phyloP scores from a whole-genome alignment of 2,797 vertebrate genomes.

The Carapus acus region DNA sequence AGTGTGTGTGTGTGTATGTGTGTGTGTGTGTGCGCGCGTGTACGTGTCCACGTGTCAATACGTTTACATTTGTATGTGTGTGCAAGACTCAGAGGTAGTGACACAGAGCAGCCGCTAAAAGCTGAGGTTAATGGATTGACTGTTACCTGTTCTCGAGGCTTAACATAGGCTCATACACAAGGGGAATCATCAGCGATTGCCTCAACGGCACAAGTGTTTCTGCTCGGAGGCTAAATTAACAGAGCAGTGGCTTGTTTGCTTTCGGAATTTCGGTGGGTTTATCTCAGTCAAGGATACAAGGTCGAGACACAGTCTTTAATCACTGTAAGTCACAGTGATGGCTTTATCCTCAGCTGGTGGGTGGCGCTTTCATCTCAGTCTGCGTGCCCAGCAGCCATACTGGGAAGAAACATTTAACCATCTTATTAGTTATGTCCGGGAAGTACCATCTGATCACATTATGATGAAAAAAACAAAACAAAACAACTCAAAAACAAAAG shows the following conservation, averaged over 20 bases:
- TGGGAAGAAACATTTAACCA: constrained; percentile 18
- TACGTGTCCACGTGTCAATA: constrained; percentile 23
- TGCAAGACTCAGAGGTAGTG: constrained; percentile 73
- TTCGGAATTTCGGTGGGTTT: constrained; percentile 63
- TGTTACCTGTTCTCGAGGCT: constrained; percentile 88
- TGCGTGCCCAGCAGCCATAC: constrained; percentile 36
- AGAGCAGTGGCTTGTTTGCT: constrained; percentile 69
- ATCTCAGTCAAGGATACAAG: constrained; percentile 68
- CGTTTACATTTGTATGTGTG: constrained; percentile 52
- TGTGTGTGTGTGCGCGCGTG: constrained; percentile 12
- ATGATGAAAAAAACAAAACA: no score
- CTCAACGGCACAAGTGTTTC: constrained; percentile 60
- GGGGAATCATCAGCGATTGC: constrained; percentile 69
- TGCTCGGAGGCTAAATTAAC: constrained; percentile 73
- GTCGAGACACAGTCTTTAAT: constrained; percentile 59
- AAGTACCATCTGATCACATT: neutral
- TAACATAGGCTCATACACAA: constrained; percentile 79
- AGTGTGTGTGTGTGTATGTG: constrained; percentile 16
- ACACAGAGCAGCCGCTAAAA: constrained; percentile 82
- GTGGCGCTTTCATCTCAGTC: constrained; percentile 39
- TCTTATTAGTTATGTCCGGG: no score
- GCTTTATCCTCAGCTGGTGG: constrained; percentile 53
- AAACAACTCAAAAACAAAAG: no score
- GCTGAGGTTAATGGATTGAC: constrained; percentile 99
- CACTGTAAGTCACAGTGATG: constrained; percentile 51